These are phyloP conservation scores for Nymphicus hollandicus DNA, from an alignment of 2,113 vertebrate genomes.

Conservation along the genomic window DNA sequence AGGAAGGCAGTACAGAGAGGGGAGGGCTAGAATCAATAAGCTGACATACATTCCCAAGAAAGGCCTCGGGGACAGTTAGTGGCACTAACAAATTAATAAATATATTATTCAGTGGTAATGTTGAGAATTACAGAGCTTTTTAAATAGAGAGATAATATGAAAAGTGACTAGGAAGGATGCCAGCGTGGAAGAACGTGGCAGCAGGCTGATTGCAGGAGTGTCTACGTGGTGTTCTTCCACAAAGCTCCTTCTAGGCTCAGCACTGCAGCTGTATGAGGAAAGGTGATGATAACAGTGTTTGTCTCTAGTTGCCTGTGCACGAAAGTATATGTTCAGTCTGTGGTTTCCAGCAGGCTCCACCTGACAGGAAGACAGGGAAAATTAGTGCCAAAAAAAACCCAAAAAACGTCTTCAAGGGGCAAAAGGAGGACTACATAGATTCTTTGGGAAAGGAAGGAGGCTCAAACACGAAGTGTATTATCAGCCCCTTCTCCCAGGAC, in stretches of 20 bases:
- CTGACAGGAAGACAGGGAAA: not conserved
- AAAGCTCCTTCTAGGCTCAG: not conserved
- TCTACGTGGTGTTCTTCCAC: not conserved
- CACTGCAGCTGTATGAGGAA: not conserved
- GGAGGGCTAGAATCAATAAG: slow-evolving; percentile 59
- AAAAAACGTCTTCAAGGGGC: not conserved
- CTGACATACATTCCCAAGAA: slow-evolving; percentile 47
- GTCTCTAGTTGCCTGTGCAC: not conserved
- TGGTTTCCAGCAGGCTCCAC: not conserved
- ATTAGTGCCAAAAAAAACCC: not conserved
- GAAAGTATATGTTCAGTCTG: not conserved
- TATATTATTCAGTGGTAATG: slow-evolving; percentile 52
- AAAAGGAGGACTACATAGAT: not conserved
- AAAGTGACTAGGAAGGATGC: not conserved
- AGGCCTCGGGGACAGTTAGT: slow-evolving; percentile 49
- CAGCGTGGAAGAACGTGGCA: fast-evolving
- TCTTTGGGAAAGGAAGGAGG: not conserved
- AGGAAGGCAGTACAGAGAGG: slow-evolving; percentile 9
- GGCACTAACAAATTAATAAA: slow-evolving; percentile 69
- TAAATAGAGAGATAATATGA: not conserved
- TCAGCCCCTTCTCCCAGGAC: not conserved
- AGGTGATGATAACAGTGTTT: not conserved
- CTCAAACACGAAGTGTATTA: not conserved
- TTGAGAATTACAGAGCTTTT: slow-evolving; percentile 41
- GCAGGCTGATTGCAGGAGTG: not conserved